Base-by-base conservation (phyloP, 2,797 vertebrate genomes). In the Botia kubotai region DNA sequence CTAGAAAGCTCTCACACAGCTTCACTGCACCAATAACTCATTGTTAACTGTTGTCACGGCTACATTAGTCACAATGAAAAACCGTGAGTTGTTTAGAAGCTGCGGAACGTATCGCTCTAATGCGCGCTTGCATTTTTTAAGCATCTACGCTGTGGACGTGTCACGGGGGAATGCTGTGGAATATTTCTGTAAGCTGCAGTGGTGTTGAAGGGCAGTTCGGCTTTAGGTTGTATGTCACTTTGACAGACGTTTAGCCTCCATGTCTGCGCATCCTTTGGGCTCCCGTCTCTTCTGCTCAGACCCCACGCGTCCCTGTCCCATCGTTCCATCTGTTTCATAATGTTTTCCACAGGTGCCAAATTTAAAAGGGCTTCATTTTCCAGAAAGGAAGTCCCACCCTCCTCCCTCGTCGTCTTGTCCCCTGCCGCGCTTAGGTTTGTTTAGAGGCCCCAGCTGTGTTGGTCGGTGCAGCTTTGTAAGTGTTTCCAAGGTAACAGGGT, bases 171-270 rank as follows among this genome's bases (percentile, higher is more conserved):
- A 39, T 10, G 43, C 46, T 26, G 12, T 52, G 29, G 73, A 50
- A 43, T 46, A 65, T 82, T 67, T 58, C 55, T 39, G 75, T 57
- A 75, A 78, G 52, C 74, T 58, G 65, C 60, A 57, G 36, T 6
- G 17, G 16, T 14, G 43, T 26, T 65, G 72, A 76, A 55, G 55
- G 1, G 60, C 68, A 84, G 80, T 48, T 48, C 4, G 76, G 77
- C 78, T 84, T 83, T 79, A 43, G 72, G 69, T 72, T 26, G 75
- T 85, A 86, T 70, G 83, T 86, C 83, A 83, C 78, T 46, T 8
- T 86, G 83, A 86, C 83, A 81, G 67, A 60, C 23, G 85, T 83
- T 67, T 76, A 48, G 75, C 71, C 83, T 81, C 78, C 78, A 66
- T 53, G 50, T 53, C 72, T 68, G 10, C 21, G 29, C 11, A 13